A percentile compares a stretch with the other conserved stretches of the same genome.
Evolutionary conservation across 2,888 invertebrate species (phyloP).

Genomic region (Liposcelis brunnea): DNA sequence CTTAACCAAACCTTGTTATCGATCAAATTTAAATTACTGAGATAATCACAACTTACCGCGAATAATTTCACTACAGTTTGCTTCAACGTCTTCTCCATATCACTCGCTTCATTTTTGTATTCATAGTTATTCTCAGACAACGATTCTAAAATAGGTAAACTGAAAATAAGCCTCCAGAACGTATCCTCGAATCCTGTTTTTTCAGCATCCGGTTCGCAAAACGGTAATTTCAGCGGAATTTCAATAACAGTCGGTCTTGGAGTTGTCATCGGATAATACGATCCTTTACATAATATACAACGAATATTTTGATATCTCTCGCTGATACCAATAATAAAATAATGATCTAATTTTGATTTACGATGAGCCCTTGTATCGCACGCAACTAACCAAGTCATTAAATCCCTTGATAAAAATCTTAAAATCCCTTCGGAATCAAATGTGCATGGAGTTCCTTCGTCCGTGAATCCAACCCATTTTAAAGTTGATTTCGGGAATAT

Average conservation of each 20-base stretch:
- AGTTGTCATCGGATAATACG: slow-evolving; percentile 66
- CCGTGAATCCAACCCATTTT: slow-evolving; percentile 64
- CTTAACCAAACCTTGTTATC: slow-evolving; percentile 8
- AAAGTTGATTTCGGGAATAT: slow-evolving; percentile 47
- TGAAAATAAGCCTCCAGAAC: slow-evolving; percentile 14
- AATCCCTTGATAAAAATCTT: slow-evolving; percentile 34
- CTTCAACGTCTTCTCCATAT: slow-evolving; percentile 47
- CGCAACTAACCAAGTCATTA: not conserved
- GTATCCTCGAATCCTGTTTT: slow-evolving; percentile 64
- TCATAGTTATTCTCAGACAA: slow-evolving; percentile 9
- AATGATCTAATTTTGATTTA: slow-evolving; percentile 52
- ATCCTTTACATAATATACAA: slow-evolving; percentile 77
- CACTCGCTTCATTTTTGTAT: slow-evolving; percentile 22
- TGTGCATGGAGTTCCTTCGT: slow-evolving; percentile 60
- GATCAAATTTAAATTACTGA: no score
- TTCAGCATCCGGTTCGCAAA: slow-evolving; percentile 62
- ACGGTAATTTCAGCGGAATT: slow-evolving; percentile 51
- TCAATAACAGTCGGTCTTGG: slow-evolving; percentile 72
- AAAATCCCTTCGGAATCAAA: slow-evolving; percentile 63
- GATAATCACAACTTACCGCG: slow-evolving; percentile 46
- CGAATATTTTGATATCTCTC: slow-evolving; percentile 62
- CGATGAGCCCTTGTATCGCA: not conserved
- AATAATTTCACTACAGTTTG: slow-evolving; percentile 79
- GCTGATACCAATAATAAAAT: slow-evolving; percentile 58
- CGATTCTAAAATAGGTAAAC: slow-evolving; percentile 9